These are phyloP conservation scores for Jaculus jaculus DNA, from an alignment of 2,113 vertebrate genomes.

Conservation along the genomic window DNA sequence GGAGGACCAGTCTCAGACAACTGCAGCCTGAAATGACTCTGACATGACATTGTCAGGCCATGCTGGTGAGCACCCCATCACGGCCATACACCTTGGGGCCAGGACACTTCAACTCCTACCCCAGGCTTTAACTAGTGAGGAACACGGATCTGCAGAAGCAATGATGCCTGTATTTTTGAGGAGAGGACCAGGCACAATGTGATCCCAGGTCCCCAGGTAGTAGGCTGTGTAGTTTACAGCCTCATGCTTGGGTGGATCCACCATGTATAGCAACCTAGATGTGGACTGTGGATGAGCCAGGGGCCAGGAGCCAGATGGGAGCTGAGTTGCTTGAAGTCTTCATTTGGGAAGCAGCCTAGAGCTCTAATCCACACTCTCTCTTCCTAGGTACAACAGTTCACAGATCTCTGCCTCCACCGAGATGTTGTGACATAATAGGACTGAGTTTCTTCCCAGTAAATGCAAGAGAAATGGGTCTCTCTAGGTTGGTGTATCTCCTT, in stretches of 20 bases:
- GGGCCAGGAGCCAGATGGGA: neutral
- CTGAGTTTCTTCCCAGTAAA: neutral
- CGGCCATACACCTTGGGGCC: neutral
- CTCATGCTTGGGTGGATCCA: too few species aligned
- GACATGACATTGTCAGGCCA: too few species aligned
- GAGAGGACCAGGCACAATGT: neutral
- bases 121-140: neutral
- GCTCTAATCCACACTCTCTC: accelerated
- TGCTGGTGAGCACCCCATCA: neutral
- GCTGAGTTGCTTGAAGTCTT: neutral
- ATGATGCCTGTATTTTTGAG: neutral
- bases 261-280: neutral
- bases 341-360: neutral
- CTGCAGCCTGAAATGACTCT: neutral
- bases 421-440: accelerated
- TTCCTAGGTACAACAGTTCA: neutral
- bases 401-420: accelerated
- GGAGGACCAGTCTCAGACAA: neutral
- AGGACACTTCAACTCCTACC: neutral
- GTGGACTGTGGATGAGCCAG: accelerated
- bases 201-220: neutral
- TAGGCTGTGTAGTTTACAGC: accelerated
- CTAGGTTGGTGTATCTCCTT: neutral
- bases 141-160: neutral
- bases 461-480: too few species aligned